A percentile compares a stretch with the other conserved stretches of the same genome.
phyloP scores from a whole-genome alignment of 2,888 invertebrate genomes.

The Mayetiola destructor region DNA sequence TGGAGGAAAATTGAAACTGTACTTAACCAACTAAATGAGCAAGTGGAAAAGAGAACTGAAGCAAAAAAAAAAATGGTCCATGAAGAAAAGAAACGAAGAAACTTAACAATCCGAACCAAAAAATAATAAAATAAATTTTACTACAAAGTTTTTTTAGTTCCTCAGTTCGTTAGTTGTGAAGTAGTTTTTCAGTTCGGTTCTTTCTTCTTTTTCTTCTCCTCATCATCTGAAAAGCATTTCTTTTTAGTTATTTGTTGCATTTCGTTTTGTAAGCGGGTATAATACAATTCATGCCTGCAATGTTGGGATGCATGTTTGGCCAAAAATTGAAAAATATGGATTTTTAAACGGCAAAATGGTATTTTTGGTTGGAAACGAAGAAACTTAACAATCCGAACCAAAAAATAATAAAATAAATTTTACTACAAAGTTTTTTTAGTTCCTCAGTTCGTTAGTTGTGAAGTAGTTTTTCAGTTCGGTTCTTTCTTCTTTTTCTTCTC shows the following conservation, averaged over 20 bases:
- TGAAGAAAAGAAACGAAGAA: background rate
- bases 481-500: too few relatives aligned
- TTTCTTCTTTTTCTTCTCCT: too few relatives aligned
- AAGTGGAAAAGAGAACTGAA: background rate
- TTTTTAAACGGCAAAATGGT: slow-evolving; percentile 8
- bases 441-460: slow-evolving; percentile 11
- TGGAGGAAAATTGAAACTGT: slow-evolving; percentile 8
- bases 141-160: slow-evolving; percentile 5
- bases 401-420: slow-evolving; percentile 13
- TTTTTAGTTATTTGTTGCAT: too few relatives aligned
- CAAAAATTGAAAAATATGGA: slow-evolving; percentile 2
- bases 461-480: slow-evolving; percentile 4
- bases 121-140: slow-evolving; percentile 13
- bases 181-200: too few relatives aligned
- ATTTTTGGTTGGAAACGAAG: background rate
- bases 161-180: slow-evolving; percentile 11
- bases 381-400: slow-evolving; percentile 9
- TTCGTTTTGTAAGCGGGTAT: too few relatives aligned
- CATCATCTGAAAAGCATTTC: too few relatives aligned
- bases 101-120: slow-evolving; percentile 11
- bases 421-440: slow-evolving; percentile 3
- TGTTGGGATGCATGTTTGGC: background rate
- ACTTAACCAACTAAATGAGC: background rate
- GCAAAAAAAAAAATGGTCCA: background rate
- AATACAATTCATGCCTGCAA: too few relatives aligned